These are phyloP conservation scores for Horisme vitalbata DNA, from an alignment of 2,888 invertebrate species.

Conservation along the genomic window DNA sequence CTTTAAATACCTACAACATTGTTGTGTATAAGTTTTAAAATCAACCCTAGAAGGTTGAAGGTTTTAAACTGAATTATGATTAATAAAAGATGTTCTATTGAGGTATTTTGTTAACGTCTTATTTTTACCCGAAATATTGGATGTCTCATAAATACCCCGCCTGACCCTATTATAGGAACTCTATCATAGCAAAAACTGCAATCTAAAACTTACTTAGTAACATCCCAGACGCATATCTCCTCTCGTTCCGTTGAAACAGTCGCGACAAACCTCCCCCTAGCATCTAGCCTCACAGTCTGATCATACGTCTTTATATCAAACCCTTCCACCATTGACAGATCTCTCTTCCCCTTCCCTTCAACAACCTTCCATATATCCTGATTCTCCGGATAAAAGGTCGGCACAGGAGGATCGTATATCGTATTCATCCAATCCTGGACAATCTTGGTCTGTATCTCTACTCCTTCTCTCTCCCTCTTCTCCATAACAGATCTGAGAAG, in stretches of 20 bases:
- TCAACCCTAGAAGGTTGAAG: no score
- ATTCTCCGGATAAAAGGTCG: conserved; percentile 84
- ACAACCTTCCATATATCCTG: conserved; percentile 66
- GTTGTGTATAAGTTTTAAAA: no score
- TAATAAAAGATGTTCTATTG: no score
- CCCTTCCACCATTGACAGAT: conserved; percentile 61
- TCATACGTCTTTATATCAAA: conserved; percentile 81
- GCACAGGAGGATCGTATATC: conserved; percentile 80
- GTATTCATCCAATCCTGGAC: conserved; percentile 72
- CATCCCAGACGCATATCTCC: conserved; percentile 93
- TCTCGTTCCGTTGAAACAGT: conserved; percentile 88
- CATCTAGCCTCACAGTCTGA: conserved; percentile 84
- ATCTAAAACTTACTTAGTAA: conserved; percentile 71
- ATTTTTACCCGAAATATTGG: no score
- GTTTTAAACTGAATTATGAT: no score
- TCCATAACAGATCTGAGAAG: conserved; percentile 76
- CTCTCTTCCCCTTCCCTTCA: conserved; percentile 58
- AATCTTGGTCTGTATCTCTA: conserved; percentile 58
- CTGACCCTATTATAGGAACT: no score
- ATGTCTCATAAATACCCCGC: no score
- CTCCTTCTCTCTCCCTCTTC: conserved; percentile 59
- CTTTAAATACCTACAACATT: no score
- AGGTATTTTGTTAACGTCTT: no score
- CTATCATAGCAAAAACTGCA: no score
- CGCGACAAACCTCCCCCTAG: conserved; percentile 87